phyloP scores from a whole-genome alignment of 1,140 invertebrate genomes.

The Lucilia sericata region DNA sequence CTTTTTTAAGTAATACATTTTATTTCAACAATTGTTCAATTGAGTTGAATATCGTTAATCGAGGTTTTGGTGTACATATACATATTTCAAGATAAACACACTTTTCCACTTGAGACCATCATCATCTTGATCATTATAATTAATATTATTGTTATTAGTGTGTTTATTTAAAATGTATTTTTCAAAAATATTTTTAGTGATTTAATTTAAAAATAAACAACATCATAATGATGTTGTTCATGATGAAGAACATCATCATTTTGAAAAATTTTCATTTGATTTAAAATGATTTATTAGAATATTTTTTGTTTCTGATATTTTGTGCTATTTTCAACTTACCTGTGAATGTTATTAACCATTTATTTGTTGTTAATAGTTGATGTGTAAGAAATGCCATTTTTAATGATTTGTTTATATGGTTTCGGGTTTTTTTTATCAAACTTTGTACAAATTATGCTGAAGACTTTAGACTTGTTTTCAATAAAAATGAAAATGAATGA shows the following conservation, averaged over 20 bases:
- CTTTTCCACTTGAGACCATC: background rate
- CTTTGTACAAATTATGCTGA: background rate
- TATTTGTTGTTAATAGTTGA: background rate
- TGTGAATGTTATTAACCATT: slow-evolving; percentile 35
- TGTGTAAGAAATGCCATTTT: slow-evolving; percentile 31
- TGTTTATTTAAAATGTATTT: background rate
- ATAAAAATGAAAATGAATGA: background rate
- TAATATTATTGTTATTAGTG: background rate
- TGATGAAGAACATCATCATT: background rate
- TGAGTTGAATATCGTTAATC: too few species aligned
- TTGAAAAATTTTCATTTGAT: too few species aligned
- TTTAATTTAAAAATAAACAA: slow-evolving; percentile 13
- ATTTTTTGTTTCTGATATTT: background rate
- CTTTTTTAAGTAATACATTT: too few species aligned
- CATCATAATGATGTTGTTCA: background rate
- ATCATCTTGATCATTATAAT: background rate
- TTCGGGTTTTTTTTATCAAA: background rate
- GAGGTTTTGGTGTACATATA: background rate
- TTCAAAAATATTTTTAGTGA: background rate
- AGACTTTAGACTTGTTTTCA: background rate
- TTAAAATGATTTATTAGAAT: background rate
- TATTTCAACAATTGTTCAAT: too few species aligned
- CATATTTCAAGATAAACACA: background rate
- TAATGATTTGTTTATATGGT: background rate
- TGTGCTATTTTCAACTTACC: slow-evolving; percentile 12